Conservation (phyloP, 1,140 invertebrate species). For the Platyscapa corneri region DNA sequence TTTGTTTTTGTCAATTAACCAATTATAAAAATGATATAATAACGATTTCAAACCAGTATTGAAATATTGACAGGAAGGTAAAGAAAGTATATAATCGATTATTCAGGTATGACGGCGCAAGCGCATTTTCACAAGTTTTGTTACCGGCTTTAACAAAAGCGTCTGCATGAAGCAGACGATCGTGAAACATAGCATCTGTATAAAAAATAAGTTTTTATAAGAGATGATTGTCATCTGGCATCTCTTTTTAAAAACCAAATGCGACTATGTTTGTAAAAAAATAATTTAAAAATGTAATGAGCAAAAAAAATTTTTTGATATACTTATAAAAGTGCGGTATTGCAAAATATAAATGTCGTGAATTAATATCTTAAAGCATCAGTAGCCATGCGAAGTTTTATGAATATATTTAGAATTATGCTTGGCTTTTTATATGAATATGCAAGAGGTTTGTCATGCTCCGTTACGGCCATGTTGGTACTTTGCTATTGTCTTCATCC, state of each 20-base stretch:
- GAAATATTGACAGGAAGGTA: no score
- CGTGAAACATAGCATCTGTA: neutral
- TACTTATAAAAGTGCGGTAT: neutral
- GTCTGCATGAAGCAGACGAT: no score
- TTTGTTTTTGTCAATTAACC: no score
- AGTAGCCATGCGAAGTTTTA: constrained; percentile 11
- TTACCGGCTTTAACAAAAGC: no score
- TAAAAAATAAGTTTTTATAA: neutral
- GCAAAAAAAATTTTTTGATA: neutral
- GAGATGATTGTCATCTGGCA: neutral
- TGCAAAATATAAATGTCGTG: neutral
- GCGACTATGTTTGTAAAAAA: neutral
- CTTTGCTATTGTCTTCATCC: constrained; percentile 69
- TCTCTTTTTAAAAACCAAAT: neutral
- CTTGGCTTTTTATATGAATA: constrained; percentile 58
- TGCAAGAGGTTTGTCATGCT: constrained; percentile 59
- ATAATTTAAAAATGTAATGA: neutral
- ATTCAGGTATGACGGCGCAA: no score
- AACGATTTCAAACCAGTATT: no score
- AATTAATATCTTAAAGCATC: no score
- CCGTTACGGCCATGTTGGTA: constrained; percentile 58
- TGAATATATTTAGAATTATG: neutral
- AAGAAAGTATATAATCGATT: no score
- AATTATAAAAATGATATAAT: no score
- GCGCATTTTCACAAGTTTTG: no score